A percentile compares a stretch with the other conserved stretches of the same genome.
Conservation (phyloP, 2,888 invertebrate species). For the Tenthredo amoena region DNA sequence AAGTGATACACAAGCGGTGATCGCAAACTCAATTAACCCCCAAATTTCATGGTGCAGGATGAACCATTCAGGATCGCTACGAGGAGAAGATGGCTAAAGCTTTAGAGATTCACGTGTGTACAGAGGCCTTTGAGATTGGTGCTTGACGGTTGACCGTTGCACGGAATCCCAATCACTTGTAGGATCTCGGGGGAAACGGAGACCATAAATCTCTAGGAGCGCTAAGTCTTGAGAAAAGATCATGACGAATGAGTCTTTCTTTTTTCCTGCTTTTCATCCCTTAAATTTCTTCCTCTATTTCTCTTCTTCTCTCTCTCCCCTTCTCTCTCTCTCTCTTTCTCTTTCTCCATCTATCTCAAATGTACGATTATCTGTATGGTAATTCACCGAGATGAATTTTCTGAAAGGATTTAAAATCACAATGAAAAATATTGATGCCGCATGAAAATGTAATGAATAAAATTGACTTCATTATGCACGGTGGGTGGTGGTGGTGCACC, state of each 20-base stretch:
- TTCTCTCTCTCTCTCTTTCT: neutral
- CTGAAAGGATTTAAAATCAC: neutral
- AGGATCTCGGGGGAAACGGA: constrained; percentile 9
- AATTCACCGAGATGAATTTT: neutral
- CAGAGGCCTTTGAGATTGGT: constrained; percentile 15
- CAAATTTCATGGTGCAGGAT: neutral
- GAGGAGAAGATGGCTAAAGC: neutral
- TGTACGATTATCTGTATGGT: neutral
- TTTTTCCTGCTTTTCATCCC: constrained; percentile 20
- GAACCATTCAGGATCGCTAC: neutral
- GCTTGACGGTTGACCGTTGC: constrained; percentile 25
- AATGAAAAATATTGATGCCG: constrained; percentile 47
- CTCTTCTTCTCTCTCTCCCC: constrained; percentile 13
- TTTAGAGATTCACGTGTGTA: neutral
- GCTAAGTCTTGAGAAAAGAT: constrained; percentile 26
- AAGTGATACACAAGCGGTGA: neutral
- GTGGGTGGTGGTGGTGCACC: constrained; percentile 27
- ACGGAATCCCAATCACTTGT: constrained; percentile 31
- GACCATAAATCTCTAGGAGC: neutral
- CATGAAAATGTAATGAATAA: constrained; percentile 38
- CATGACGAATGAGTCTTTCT: constrained; percentile 19
- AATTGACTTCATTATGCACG: constrained; percentile 40
- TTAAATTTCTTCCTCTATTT: constrained; percentile 18
- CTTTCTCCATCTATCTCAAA: constrained; percentile 30
- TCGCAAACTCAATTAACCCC: neutral